These are phyloP conservation scores for Caenorhabditis macrosperma DNA, from an alignment of 2,888 invertebrate species.

Conservation along the genomic window DNA sequence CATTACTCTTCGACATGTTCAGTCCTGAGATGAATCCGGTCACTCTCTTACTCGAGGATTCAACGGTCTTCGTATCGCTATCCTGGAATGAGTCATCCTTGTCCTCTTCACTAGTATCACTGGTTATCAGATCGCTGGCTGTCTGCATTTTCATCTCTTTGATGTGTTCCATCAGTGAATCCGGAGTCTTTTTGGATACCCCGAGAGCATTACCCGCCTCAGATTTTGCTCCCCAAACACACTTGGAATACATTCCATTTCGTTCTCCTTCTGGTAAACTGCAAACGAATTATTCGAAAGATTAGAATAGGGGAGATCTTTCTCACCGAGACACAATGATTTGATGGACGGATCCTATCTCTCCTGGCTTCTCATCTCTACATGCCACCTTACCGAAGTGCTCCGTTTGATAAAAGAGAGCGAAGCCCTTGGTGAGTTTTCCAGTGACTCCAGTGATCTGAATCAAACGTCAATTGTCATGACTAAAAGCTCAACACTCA, in stretches of 20 bases:
- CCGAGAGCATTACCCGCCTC: neutral
- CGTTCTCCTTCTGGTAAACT: constrained; percentile 27
- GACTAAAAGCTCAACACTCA: neutral
- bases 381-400: constrained; percentile 28
- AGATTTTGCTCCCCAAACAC: constrained; percentile 24
- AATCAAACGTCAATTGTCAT: neutral
- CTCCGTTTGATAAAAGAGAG: constrained; percentile 16
- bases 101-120: neutral
- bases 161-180: neutral
- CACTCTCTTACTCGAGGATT: neutral
- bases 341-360: neutral
- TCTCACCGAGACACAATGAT: constrained; percentile 7
- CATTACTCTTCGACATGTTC: neutral
- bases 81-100: neutral
- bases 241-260: constrained; percentile 13
- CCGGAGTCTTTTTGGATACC: neutral
- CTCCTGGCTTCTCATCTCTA: constrained; percentile 7
- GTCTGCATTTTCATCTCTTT: neutral
- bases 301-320: neutral
- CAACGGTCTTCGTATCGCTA: neutral
- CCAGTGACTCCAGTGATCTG: constrained; percentile 14
- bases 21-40: constrained; percentile 16
- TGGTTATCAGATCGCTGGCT: neutral
- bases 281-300: neutral
- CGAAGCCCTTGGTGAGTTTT: neutral